Base-by-base conservation (phyloP, 2,797 vertebrate genomes). In the Serranus cabrilla region DNA sequence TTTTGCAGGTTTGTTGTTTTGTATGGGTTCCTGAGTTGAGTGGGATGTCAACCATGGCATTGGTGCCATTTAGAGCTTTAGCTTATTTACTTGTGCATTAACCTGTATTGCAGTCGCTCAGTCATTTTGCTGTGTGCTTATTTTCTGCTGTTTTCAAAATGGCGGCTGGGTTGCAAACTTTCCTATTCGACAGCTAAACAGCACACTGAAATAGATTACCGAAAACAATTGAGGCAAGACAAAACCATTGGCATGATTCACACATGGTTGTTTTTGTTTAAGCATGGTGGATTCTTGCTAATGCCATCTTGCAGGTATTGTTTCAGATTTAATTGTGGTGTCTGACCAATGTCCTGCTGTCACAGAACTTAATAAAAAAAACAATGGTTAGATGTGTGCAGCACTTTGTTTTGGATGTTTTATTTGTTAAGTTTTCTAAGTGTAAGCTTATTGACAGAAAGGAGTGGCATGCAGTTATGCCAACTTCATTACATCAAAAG, bases 1-100 rank as follows among this genome's bases (percentile, higher is more conserved):
- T 54, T 74, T 72, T 71, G 45, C 46, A 52, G 16, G 20, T 61
- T 69, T 52, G 16, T 62, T 69, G 45, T 69, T 21, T 64, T 57
- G 7, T 46, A 16, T 18, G 42, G 20, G 74, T 71, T 47, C 55
- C 50, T 21, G 21, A 57, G 20, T 31, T 5, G 18, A 54, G 37
- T 4, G 1, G 43, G 52, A 66, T 25, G 37, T 65, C 39, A 46
- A 65, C 18, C 39, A 27, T 21, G 31, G 13, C 1, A 0, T 18
- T 63, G 16, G 5, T 49, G 20, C 37, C 11, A 17, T 75, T 64
- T 60, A 12, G 42, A 23, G 37, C 27, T 27, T 23, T 3, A 27
- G 37, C 10, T 14, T 46, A 20, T 74, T 62, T 47, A n/a, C 39
- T 40, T 23, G 13, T 11, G 25, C 14, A 13, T 17, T 18, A 0